phyloP scores from a whole-genome alignment of 2,797 vertebrate genomes.

The Epinephelus coioides region DNA sequence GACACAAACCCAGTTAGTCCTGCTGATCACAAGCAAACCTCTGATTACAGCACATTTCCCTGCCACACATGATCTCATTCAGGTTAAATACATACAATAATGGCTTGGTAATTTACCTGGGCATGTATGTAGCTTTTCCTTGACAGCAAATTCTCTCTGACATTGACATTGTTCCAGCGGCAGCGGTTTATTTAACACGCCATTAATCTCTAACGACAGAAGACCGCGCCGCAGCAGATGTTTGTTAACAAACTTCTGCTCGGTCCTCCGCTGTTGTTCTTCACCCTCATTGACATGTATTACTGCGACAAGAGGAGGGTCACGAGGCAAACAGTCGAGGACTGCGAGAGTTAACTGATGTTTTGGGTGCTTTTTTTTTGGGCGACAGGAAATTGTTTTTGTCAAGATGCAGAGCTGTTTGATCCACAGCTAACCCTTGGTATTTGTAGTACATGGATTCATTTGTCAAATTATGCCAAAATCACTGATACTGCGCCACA shows the following conservation, averaged over 20 bases:
- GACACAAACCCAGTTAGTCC: slow-evolving; percentile 46
- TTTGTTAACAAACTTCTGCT: slow-evolving; percentile 84
- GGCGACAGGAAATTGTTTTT: slow-evolving; percentile 22
- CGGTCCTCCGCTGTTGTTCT: slow-evolving; percentile 64
- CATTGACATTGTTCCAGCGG: slow-evolving; percentile 83
- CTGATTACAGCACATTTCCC: slow-evolving; percentile 68
- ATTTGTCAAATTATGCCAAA: slow-evolving; percentile 64
- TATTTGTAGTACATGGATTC: slow-evolving; percentile 39
- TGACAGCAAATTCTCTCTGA: slow-evolving; percentile 79
- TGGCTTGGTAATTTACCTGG: slow-evolving; percentile 73
- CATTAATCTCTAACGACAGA: slow-evolving; percentile 87
- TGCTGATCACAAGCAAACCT: slow-evolving; percentile 57
- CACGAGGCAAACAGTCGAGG: slow-evolving; percentile 42
- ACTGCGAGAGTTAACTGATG: slow-evolving; percentile 36
- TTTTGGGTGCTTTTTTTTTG: slow-evolving; percentile 15
- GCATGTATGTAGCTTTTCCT: slow-evolving; percentile 67
- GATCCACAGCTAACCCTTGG: slow-evolving; percentile 41
- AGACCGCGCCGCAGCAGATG: slow-evolving; percentile 82
- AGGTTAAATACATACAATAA: slow-evolving; percentile 71
- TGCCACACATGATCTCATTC: slow-evolving; percentile 61
- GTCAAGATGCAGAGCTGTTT: slow-evolving; percentile 40
- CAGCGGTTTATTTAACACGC: slow-evolving; percentile 83
- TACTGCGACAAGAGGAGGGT: slow-evolving; percentile 65
- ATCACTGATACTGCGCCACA: slow-evolving; percentile 51
- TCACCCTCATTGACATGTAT: slow-evolving; percentile 75